Conservation (phyloP, 2,113 vertebrate genomes). For the Elephas maximus region DNA sequence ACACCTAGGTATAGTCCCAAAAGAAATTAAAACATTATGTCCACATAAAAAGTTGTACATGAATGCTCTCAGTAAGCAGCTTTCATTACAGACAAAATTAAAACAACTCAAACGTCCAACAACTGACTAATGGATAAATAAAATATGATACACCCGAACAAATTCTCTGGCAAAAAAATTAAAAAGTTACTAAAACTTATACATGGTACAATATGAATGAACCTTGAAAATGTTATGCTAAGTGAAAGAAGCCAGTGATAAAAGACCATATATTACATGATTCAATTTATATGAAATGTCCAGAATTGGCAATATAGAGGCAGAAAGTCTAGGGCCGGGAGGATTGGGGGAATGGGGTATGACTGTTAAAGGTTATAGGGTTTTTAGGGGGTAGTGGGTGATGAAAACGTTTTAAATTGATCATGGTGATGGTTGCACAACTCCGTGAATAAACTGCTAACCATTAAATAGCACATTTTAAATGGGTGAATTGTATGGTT, state of each 20-base stretch:
- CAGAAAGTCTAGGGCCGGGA: not conserved
- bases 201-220: no score
- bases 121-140: not conserved
- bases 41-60: not conserved
- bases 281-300: not conserved
- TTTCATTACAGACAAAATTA: not conserved
- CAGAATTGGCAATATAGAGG: no score
- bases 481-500: no score
- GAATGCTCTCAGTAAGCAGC: not conserved
- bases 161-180: no score
- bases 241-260: not conserved
- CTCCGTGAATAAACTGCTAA: no score
- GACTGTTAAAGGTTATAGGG: accelerated
- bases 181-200: no score
- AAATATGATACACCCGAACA: no score
- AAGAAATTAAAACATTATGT: not conserved
- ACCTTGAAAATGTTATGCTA: not conserved
- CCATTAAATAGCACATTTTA: no score
- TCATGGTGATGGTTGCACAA: no score
- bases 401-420: not conserved
- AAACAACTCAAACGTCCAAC: not conserved
- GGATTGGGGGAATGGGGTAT: no score
- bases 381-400: not conserved
- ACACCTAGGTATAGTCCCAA: not conserved
- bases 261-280: not conserved